phyloP scores from a whole-genome alignment of 2,113 vertebrate genomes.

The Lycocorax pyrrhopterus region DNA sequence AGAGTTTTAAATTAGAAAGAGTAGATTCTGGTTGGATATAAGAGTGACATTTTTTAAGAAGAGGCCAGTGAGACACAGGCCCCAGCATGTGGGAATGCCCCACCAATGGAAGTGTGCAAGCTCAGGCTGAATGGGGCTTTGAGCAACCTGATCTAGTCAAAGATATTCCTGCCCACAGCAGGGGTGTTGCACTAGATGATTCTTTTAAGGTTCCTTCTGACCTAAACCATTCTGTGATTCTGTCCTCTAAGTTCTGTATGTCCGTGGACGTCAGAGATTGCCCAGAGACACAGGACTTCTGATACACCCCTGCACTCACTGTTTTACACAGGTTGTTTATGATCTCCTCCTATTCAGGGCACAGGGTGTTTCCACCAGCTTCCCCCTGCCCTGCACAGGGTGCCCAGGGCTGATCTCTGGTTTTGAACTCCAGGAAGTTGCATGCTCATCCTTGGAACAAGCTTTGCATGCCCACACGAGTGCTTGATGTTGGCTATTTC shows the following conservation, averaged over 20 bases:
- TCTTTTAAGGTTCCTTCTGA: not conserved
- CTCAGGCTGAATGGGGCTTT: not conserved
- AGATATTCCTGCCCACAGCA: not conserved
- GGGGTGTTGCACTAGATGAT: not conserved
- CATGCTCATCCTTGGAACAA: not conserved
- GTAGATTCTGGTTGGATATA: not conserved
- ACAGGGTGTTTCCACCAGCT: not conserved
- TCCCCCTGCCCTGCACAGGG: not conserved
- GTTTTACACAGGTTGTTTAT: not conserved
- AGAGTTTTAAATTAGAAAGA: not conserved
- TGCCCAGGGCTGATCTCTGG: not conserved
- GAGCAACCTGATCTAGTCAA: not conserved
- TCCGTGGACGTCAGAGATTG: not conserved
- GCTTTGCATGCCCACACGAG: not conserved
- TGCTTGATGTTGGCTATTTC: not conserved
- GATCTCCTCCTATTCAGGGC: not conserved
- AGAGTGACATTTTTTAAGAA: not conserved
- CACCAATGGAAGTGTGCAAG: not conserved
- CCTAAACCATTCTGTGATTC: not conserved
- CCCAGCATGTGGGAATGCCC: not conserved
- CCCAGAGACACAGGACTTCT: not conserved
- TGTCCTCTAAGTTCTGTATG: not conserved
- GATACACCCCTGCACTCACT: fast-evolving
- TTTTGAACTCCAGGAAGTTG: not conserved
- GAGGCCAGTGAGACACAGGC: not conserved